Evolutionary conservation across 1,140 invertebrate genomes (phyloP).

Genomic region (Lucilia sericata): DNA sequence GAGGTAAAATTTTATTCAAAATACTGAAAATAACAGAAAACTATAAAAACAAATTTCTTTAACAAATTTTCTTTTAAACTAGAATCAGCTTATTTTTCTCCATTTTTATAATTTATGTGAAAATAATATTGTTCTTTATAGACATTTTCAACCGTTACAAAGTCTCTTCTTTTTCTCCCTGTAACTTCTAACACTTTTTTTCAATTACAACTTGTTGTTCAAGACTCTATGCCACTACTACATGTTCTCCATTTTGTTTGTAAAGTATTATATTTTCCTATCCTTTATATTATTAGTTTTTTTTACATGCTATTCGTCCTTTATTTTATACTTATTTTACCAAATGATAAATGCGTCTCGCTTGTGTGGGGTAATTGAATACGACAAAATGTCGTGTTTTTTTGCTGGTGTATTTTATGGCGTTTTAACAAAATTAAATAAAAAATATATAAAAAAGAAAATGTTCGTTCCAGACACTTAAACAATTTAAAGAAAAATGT

Average conservation of each 20-base stretch:
- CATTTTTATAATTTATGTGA: not conserved
- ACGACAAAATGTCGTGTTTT: conserved; percentile 9
- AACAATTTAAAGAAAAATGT: too few species aligned
- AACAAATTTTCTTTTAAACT: too few species aligned
- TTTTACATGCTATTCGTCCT: not conserved
- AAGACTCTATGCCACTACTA: not conserved
- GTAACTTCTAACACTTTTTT: too few species aligned
- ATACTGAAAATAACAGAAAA: too few species aligned
- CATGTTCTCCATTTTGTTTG: not conserved
- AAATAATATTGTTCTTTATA: conserved; percentile 9
- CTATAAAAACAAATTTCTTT: too few species aligned
- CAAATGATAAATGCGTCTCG: conserved; percentile 10
- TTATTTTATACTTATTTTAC: not conserved
- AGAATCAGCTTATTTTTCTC: not conserved
- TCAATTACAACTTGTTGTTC: not conserved
- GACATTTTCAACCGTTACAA: not conserved
- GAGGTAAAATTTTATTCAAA: too few species aligned
- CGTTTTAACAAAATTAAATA: not conserved
- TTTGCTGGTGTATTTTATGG: not conserved
- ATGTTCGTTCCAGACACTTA: too few species aligned
- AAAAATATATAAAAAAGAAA: not conserved
- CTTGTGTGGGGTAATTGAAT: not conserved
- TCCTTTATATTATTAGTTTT: not conserved
- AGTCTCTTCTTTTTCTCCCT: not conserved
- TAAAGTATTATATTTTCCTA: not conserved